Base-by-base conservation (phyloP, 2,113 vertebrate species). In the Glaucomys volans region DNA sequence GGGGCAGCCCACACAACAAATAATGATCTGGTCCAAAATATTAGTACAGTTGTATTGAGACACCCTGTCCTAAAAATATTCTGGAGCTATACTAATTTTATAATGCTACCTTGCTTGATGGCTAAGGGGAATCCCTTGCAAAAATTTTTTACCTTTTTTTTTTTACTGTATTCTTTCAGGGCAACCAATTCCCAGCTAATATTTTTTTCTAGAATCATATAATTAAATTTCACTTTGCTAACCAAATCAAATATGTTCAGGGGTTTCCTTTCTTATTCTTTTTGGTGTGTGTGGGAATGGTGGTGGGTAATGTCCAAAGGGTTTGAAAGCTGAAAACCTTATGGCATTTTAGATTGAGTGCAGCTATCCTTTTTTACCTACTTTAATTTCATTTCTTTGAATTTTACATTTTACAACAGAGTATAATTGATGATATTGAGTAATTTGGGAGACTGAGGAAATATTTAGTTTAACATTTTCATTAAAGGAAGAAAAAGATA, bases 351-450 rank as follows among this genome's bases (percentile, higher is more conserved):
- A 86, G 26, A 35, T 69, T 82, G 37, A 79, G 8, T 62, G 8
- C 94, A 89, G n/a, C 74, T 67, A 13, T 80, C n/a, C 47, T 85
- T 71, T 71, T 93, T 97, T 52, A 82, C 28, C 8, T 91, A 81
- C 59, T 30, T 94, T 86, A 66, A 69, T 93, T 94, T 42, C 74
- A 86, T 64, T 95, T 90, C 80, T 92, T 94, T 93, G 84, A 92
- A 52, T 66, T 96, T 93, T 87, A 11, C 17, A 90, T 83, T 80
- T 95, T 86, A 87, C 32, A 80, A n/a, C 16, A 74, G n/a, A 72
- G 85, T 95, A 35, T 69, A 76, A 66, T 85, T 85, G 17, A 35
- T 87, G 77, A 59, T 66, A 50, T 37, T 62, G 67, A 83, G 11
- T 86, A 50, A 54, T 24, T 79, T 91, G 20, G 40, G 67, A 59